Evolutionary conservation across 2,797 vertebrate species (phyloP).

Genomic region (Agapornis canus): DNA sequence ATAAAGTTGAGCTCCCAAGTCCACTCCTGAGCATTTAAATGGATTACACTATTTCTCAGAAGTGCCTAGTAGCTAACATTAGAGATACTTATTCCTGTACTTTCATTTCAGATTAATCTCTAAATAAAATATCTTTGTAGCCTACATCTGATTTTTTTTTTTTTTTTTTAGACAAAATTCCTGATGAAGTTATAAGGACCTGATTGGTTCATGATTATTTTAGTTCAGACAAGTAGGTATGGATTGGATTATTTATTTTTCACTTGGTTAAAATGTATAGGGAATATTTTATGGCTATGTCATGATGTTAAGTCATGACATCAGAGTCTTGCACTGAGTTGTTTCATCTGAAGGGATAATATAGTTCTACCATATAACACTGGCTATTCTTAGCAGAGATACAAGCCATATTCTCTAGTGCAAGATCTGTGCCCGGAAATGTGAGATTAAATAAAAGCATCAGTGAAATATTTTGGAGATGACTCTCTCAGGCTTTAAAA

Average conservation of each 20-base stretch:
- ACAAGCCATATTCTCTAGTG: not conserved
- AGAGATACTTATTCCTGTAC: not conserved
- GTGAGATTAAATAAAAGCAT: not conserved
- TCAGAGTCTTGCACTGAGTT: not conserved
- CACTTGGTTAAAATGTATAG: not conserved
- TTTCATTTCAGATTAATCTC: not conserved
- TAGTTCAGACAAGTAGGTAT: not conserved
- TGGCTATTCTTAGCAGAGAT: not conserved
- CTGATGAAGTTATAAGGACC: not conserved
- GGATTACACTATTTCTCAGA: conserved; percentile 37
- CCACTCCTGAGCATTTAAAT: not conserved
- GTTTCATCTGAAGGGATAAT: not conserved
- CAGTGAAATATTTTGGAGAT: not conserved
- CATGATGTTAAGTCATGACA: not conserved
- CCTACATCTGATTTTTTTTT: not conserved
- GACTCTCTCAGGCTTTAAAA: not conserved
- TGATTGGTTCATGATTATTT: not conserved
- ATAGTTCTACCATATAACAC: not conserved
- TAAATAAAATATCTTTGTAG: not conserved
- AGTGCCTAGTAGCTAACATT: not conserved
- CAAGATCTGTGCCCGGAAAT: not conserved
- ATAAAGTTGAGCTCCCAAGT: not conserved
- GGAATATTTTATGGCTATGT: not conserved
- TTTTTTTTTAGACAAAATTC: not conserved
- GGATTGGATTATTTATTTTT: not conserved